These are phyloP conservation scores for Caenorhabditis afra DNA, from an alignment of 2,888 invertebrate genomes.

Conservation along the genomic window DNA sequence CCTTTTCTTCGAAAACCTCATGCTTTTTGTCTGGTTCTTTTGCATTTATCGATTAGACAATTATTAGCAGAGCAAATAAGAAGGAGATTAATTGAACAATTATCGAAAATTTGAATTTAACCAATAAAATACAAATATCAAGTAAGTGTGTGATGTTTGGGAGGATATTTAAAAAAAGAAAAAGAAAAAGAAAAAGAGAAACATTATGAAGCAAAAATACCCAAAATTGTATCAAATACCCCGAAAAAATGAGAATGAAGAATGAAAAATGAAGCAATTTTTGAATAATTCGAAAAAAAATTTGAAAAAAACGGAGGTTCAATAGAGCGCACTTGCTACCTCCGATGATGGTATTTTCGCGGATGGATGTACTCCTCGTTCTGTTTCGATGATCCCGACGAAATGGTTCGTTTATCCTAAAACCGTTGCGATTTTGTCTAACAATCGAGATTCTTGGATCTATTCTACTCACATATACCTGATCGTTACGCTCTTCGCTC, in stretches of 20 bases:
- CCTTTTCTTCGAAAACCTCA: slow-evolving; percentile 20
- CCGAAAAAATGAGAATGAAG: no score
- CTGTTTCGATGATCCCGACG: slow-evolving; percentile 73
- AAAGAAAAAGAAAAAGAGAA: no score
- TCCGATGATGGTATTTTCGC: slow-evolving; percentile 43
- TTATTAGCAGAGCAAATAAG: not conserved
- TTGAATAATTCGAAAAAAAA: no score
- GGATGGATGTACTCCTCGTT: slow-evolving; percentile 69
- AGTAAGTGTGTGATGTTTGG: no score
- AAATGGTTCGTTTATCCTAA: slow-evolving; percentile 75
- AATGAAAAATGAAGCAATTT: no score
- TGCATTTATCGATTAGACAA: not conserved
- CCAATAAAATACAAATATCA: no score
- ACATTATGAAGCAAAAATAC: not conserved
- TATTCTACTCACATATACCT: slow-evolving; percentile 65
- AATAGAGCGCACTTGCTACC: slow-evolving; percentile 1
- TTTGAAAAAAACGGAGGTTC: no score
- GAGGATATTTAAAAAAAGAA: no score
- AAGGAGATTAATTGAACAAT: not conserved
- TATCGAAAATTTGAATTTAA: no score
- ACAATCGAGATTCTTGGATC: not conserved
- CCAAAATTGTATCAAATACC: not conserved
- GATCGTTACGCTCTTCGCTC: slow-evolving; percentile 69
- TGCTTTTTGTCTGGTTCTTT: slow-evolving; percentile 14
- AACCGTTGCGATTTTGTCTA: slow-evolving; percentile 4